These are phyloP conservation scores for Zelleria hepariella DNA, from an alignment of 2,888 invertebrate species.

Conservation along the genomic window DNA sequence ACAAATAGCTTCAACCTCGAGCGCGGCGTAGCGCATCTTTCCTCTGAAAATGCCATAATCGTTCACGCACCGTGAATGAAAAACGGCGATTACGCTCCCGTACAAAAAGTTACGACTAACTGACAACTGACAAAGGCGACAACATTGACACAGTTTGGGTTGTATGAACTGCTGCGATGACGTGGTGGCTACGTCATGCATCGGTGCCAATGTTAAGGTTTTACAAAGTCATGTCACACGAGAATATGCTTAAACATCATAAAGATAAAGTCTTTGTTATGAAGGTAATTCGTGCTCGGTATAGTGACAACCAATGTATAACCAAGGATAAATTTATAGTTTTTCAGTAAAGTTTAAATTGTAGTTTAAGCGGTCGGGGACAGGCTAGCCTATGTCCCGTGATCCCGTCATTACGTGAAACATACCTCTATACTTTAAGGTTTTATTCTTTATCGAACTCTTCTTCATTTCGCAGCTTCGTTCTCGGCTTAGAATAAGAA, in stretches of 20 bases:
- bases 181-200: constrained; percentile 21
- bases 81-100: constrained; percentile 43
- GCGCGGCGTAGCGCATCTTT: constrained; percentile 63
- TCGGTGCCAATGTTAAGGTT: constrained; percentile 19
- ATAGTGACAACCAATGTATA: neutral
- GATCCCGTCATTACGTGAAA: no score
- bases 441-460: no score
- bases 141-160: constrained; percentile 56
- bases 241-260: neutral
- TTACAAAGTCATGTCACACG: neutral
- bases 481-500: no score
- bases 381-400: no score
- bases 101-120: constrained; percentile 25
- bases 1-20: constrained; percentile 34
- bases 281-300: neutral
- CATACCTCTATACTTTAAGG: no score
- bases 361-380: no score
- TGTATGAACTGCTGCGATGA: constrained; percentile 13
- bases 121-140: constrained; percentile 29
- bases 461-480: no score
- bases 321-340: constrained; percentile 15
- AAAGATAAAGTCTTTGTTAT: neutral
- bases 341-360: neutral
- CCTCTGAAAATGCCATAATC: constrained; percentile 55
- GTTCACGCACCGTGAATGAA: constrained; percentile 15